phyloP scores from a whole-genome alignment of 2,113 vertebrate genomes.

The Calyptommatus sinebrachiatus region DNA sequence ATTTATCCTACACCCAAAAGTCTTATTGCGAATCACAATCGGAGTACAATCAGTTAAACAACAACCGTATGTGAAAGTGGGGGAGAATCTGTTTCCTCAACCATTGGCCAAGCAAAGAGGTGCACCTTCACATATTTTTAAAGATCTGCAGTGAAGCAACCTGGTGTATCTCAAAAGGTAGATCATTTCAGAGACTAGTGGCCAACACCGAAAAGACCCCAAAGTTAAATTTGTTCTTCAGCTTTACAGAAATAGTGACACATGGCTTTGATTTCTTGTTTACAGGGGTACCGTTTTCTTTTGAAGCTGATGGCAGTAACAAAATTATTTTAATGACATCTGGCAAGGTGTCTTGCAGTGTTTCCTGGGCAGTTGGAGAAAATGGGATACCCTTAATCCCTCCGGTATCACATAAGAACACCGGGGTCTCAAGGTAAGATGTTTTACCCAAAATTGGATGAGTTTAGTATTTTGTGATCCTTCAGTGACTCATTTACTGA shows the following conservation, averaged over 20 bases:
- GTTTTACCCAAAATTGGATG: neutral
- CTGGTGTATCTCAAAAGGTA: no score
- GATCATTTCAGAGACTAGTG: no score
- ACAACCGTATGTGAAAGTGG: no score
- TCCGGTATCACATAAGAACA: constrained; percentile 73
- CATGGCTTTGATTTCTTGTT: neutral
- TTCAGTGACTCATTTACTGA: neutral
- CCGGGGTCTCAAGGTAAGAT: constrained; percentile 77
- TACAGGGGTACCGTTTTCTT: constrained; percentile 89
- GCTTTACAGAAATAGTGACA: neutral
- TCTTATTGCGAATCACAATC: no score
- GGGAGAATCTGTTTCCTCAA: no score
- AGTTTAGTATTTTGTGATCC: neutral
- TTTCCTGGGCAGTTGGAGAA: constrained; percentile 88
- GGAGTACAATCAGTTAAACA: no score
- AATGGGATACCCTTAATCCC: constrained; percentile 85
- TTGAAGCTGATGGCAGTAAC: constrained; percentile 89
- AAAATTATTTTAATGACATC: constrained; percentile 88
- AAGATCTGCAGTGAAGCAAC: no score
- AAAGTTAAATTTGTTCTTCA: neutral
- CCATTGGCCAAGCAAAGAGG: no score
- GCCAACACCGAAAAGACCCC: no score
- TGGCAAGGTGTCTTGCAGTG: constrained; percentile 87
- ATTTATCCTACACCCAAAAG: no score
- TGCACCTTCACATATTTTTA: no score